phyloP scores from a whole-genome alignment of 2,113 vertebrate species.

The Tenebrosternarchus preto region DNA sequence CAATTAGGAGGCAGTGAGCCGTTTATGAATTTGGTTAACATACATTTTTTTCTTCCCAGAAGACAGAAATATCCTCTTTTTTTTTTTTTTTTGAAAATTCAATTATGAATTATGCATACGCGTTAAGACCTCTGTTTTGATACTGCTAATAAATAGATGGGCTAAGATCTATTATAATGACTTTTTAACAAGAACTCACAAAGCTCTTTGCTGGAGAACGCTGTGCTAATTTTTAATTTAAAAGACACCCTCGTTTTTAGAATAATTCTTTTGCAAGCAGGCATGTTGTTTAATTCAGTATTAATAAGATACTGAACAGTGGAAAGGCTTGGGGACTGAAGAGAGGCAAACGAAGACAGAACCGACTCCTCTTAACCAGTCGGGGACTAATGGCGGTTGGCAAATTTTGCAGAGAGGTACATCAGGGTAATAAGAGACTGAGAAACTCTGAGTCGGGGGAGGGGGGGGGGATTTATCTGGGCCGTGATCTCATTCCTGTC shows the following conservation, averaged over 20 bases:
- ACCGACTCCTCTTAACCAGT: constrained; percentile 61
- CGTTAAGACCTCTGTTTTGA: constrained; percentile 74
- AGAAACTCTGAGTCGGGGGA: constrained; percentile 50
- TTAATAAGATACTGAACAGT: constrained; percentile 74
- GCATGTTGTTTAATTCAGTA: constrained; percentile 72
- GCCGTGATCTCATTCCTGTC: constrained; percentile 50
- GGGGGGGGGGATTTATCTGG: constrained; percentile 47
- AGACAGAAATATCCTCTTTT: constrained; percentile 55
- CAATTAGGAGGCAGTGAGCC: constrained; percentile 74
- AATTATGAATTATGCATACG: constrained; percentile 71
- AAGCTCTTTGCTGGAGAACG: constrained; percentile 62
- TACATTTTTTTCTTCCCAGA: constrained; percentile 57
- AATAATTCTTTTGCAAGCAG: constrained; percentile 60
- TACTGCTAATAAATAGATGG: constrained; percentile 74
- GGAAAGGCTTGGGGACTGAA: constrained; percentile 64
- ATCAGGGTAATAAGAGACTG: constrained; percentile 64
- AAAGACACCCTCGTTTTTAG: constrained; percentile 60
- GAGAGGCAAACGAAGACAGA: constrained; percentile 57
- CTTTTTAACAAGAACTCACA: constrained; percentile 70
- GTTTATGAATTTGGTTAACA: constrained; percentile 71
- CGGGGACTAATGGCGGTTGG: constrained; percentile 66
- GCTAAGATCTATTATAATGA: constrained; percentile 70
- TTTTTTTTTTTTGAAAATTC: constrained; percentile 56
- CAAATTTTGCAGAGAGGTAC: constrained; percentile 69
- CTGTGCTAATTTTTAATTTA: constrained; percentile 71